Evolutionary conservation across 2,888 invertebrate genomes (phyloP), one percentile per base, ranked within the genome.

Genomic region (Drosophila phalerata): DNA sequence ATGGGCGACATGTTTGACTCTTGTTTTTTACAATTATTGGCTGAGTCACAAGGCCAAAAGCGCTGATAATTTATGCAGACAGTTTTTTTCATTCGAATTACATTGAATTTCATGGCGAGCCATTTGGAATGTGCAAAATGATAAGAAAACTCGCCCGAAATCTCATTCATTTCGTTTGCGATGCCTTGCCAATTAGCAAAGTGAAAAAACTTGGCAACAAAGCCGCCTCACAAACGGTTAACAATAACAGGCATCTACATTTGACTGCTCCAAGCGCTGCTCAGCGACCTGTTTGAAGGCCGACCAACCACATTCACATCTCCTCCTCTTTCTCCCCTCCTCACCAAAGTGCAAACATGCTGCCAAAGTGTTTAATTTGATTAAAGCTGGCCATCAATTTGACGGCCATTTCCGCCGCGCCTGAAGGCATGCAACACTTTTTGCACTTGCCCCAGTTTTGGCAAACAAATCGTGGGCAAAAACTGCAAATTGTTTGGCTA

Each of bases 341-440:
- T 43, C 62, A 60, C 40, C 51, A 65, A 10, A 34, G 32, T 22
- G 37, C 51, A 56, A 53, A 47, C 61, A 56, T 37, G 45, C 37
- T 77, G 77, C 65, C 79, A 66, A 68, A 47, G 37, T 55, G 74
- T 78, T 78, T 73, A 72, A 81, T 79, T 79, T 87, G 71, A 85
- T 88, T 79, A 73, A 85, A 72, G 58, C 51, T 53, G 57, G 25
- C 62, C 73, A 77, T 86, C 74, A 73, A 88, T 67, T 65, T 67
- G 56, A 37, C 40, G 48, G 51, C 38, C 45, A 53, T 63, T 77
- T 77, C 38, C 52, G 49, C 47, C 60, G 67, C 72, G 68, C 75
- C 75, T 40, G 25, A 51, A 63, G 45, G 64, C 55, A 84, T 70
- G 68, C 82, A 70, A 65, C 68, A 63, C 62, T 76, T 70, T 71